Conservation (phyloP, 2,888 invertebrate species). For the Ernsta delagoae region DNA sequence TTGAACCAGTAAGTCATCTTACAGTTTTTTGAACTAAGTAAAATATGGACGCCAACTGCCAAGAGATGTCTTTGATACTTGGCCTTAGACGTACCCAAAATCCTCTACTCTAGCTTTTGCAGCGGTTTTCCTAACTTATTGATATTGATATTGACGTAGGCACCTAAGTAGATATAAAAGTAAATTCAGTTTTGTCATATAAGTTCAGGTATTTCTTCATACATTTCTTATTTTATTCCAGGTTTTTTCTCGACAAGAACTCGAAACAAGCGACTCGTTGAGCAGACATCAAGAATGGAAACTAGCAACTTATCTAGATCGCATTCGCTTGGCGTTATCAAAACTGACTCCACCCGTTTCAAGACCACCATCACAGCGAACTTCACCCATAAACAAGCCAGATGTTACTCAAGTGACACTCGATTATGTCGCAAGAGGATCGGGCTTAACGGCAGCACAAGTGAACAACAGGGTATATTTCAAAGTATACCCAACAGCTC, state of each 20-base stretch:
- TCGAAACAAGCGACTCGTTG: conserved; percentile 76
- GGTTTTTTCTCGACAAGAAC: conserved; percentile 84
- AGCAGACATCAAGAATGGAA: conserved; percentile 83
- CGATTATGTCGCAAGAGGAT: conserved; percentile 85
- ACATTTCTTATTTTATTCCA: conserved; percentile 58
- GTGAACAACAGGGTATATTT: conserved; percentile 82
- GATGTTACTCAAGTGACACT: conserved; percentile 72
- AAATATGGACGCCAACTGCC: too few species aligned
- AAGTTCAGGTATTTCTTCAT: too few species aligned
- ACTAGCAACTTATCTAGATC: conserved; percentile 80
- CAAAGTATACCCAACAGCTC: conserved; percentile 84
- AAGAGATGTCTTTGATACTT: too few species aligned
- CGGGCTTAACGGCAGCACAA: conserved; percentile 85
- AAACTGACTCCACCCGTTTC: conserved; percentile 72
- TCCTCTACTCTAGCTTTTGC: too few species aligned
- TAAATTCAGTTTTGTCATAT: too few species aligned
- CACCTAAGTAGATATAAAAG: too few species aligned
- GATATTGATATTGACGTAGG: too few species aligned
- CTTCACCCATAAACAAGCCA: conserved; percentile 65
- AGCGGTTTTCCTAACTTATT: too few species aligned
- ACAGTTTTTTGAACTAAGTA: too few species aligned
- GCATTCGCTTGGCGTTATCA: conserved; percentile 73
- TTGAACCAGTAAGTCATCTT: conserved; percentile 79
- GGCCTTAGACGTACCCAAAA: too few species aligned
- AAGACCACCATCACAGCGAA: conserved; percentile 60